Evolutionary conservation across 2,113 vertebrate species (phyloP), one percentile per base, ranked within the genome.

Genomic region (Entomyzon cyanotis): DNA sequence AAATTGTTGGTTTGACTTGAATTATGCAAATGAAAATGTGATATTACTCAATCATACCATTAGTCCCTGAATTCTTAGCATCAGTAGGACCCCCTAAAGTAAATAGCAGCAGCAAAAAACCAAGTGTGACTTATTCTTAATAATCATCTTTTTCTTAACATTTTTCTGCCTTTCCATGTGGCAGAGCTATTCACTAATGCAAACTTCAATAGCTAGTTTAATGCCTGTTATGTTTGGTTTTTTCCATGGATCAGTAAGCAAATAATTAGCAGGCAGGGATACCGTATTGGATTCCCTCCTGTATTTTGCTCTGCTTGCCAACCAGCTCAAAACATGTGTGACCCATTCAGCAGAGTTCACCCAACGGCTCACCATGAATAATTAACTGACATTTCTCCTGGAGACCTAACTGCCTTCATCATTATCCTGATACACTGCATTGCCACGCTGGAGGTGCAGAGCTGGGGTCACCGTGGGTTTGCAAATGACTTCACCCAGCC

Each of bases 401-500:
- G 58, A 91, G 41, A 68, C 79, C 33, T 35, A 39, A 74, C 65
- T 21, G 50, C 44, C 39, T 89, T 60, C 79, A 52, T 68, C 44
- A 18, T 56, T 80, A 37, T 49, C 44, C 70, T 27, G 28, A 12
- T 3, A 35, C 24, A 24, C 24, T 12, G 27, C 2, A 21, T 5
- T 23, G 56, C 76, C 69, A 65, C 15, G 44, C 3, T 0, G 31
- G 68, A 70, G 3, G 3, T 27, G 70, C 79, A 39, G 60, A 63
- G 56, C 70, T 33, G 0, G 1, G 6, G 47, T 16, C 17, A 11
- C 59, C 0, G 0, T 20, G 0, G 0, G 2, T 64, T 65, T 21
- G 47, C 25, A 53, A 33, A 65, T 11, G 7, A 31, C 19, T 76
- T 44, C 14, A 11, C 41, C 37, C 35, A 70, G 56, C 63, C n/a